phyloP scores from a whole-genome alignment of 2,797 vertebrate species.

The Sebastes wilsoni region DNA sequence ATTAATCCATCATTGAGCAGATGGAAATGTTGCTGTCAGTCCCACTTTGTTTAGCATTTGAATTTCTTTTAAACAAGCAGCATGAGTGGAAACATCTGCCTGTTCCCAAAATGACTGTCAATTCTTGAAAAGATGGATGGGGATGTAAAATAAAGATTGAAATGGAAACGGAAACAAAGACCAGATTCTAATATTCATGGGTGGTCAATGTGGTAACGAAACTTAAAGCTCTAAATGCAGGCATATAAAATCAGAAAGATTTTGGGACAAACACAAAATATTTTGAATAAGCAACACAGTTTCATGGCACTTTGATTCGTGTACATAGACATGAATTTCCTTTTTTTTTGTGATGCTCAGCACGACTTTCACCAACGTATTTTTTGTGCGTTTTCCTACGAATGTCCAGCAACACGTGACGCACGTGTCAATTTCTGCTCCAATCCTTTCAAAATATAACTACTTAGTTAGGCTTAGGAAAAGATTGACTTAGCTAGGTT shows the following conservation, averaged over 20 bases:
- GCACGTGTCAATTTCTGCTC: too few relatives aligned
- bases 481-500: accelerated
- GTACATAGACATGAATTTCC: too few relatives aligned
- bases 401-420: too few relatives aligned
- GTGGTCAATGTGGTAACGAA: neutral
- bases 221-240: neutral
- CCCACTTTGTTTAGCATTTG: neutral
- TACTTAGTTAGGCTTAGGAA: too few relatives aligned
- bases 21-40: neutral
- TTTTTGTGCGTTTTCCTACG: too few relatives aligned
- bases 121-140: neutral
- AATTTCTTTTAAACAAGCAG: neutral
- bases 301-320: too few relatives aligned
- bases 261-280: too few relatives aligned
- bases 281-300: too few relatives aligned
- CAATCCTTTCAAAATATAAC: too few relatives aligned
- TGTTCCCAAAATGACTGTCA: neutral
- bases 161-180: neutral
- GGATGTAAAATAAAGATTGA: neutral
- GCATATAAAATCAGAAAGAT: neutral
- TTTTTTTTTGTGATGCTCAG: too few relatives aligned
- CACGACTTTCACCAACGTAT: too few relatives aligned
- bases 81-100: neutral
- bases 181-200: neutral
- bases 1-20: neutral